Evolutionary conservation across 2,888 invertebrate species (phyloP), one percentile per base, ranked within the genome.

Genomic region (Andrena trimmerana): DNA sequence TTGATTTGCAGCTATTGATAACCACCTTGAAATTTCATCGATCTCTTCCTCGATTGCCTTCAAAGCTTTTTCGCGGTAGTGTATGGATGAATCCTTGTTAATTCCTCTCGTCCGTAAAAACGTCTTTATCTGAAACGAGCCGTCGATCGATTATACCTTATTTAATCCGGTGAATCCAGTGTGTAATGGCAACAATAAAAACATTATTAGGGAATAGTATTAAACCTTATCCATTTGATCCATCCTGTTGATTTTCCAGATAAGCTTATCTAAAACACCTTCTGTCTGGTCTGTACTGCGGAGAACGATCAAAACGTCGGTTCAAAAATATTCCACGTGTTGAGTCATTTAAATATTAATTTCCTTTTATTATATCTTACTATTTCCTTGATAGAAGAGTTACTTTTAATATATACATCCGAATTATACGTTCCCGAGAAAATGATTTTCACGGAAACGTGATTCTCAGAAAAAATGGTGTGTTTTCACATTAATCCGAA

Each of bases 151-250:
- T 50, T n/a, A 50, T 36, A 29, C 50, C 20, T 75, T 60, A 75
- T 69, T 69, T 16, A 8, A n/a, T 2, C 10, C 42, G 16, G 3
- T n/a, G 1, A 27, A 33, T 1, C 4, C 13, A 10, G 16, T 5
- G 8, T 2, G 20, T 8, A 27, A 2, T 33, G 27, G 2, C 10
- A 7, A 2, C n/a, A 50, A 69, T 52, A 8, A 59, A n/a, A 29
- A 7, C 8, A 24, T 31, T 36, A 70, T 33, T 16, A 62, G 29
- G 0, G 13, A 10, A 16, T 48, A 16, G 52, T 33, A 59, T 78
- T 36, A 59, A 69, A 82, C 76, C 65, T 77, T 79, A 13, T 79
- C 27, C 48, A 77, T n/a, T 27, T 82, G 74, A 57, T 82, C 36
- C 67, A 57, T 36, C 0, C 8, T 52, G 5, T 8, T 48, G n/a